Evolutionary conservation across 1,140 invertebrate genomes (phyloP).

Genomic region (Parasteatoda tepidariorum): DNA sequence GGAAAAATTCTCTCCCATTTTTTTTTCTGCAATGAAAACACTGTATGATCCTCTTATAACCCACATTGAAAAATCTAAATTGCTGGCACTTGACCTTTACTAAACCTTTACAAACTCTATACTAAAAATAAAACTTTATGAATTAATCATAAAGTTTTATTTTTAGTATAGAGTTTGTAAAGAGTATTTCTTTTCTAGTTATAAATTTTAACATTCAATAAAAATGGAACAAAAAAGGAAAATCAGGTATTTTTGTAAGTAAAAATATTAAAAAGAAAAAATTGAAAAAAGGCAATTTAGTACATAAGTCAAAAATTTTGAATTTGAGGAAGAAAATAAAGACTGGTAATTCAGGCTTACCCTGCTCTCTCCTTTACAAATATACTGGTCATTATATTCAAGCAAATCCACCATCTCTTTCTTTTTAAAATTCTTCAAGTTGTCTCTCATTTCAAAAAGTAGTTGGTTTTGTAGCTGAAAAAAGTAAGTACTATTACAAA

Average conservation of each 20-base stretch:
- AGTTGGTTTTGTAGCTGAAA: slow-evolving; percentile 78
- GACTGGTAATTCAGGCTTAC: slow-evolving; percentile 7
- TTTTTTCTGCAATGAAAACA: too few relatives aligned
- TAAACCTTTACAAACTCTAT: too few relatives aligned
- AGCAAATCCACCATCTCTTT: slow-evolving; percentile 76
- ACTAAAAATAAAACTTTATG: too few relatives aligned
- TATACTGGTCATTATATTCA: slow-evolving; percentile 78
- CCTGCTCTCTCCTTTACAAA: slow-evolving; percentile 75
- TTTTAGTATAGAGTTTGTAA: too few relatives aligned
- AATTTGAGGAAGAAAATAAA: not conserved
- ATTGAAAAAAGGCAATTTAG: not conserved
- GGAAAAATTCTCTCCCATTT: too few relatives aligned
- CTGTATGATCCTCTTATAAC: too few relatives aligned
- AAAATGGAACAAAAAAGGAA: too few relatives aligned
- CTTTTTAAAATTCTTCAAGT: slow-evolving; percentile 69
- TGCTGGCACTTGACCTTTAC: too few relatives aligned
- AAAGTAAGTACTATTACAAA: not conserved
- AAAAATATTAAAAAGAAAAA: not conserved
- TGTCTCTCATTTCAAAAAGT: slow-evolving; percentile 79
- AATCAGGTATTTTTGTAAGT: not conserved
- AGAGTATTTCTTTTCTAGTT: too few relatives aligned
- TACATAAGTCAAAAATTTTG: not conserved
- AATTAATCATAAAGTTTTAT: too few relatives aligned
- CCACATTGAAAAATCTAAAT: too few relatives aligned
- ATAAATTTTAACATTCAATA: too few relatives aligned